Conservation (phyloP, 1,140 invertebrate genomes). For the Drosophila watanabei region DNA sequence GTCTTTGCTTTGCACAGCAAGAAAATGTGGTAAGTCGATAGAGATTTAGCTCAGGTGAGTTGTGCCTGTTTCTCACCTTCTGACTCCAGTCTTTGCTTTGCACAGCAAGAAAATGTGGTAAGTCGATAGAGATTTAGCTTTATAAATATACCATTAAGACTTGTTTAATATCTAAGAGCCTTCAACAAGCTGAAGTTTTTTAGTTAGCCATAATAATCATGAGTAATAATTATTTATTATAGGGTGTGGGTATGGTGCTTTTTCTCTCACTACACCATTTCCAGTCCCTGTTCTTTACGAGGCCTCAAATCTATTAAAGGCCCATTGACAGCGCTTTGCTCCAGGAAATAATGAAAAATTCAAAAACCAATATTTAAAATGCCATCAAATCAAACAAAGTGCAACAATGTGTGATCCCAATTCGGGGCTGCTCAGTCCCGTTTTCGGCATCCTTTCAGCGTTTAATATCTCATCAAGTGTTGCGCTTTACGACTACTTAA, state of each 20-base stretch:
- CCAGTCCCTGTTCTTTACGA: slow-evolving; percentile 24
- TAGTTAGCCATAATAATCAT: background rate
- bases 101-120: slow-evolving; percentile 7
- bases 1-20: no score
- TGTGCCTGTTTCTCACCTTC: slow-evolving; percentile 37
- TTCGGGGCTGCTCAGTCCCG: background rate
- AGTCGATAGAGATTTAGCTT: background rate
- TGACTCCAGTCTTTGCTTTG: background rate
- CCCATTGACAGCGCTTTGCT: slow-evolving; percentile 41
- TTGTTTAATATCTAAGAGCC: no score
- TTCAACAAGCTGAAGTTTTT: background rate
- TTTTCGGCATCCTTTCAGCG: slow-evolving; percentile 54
- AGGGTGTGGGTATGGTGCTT: background rate
- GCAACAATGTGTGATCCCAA: slow-evolving; percentile 59
- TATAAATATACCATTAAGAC: background rate
- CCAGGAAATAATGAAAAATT: slow-evolving; percentile 74
- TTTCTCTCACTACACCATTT: slow-evolving; percentile 6
- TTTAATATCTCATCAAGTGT: slow-evolving; percentile 85
- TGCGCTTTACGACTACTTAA: slow-evolving; percentile 84
- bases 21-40: no score
- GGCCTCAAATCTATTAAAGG: slow-evolving; percentile 74
- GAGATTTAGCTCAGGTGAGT: no score
- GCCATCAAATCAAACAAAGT: slow-evolving; percentile 78
- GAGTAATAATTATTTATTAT: background rate
- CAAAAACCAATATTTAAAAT: slow-evolving; percentile 82